Percentiles rank a stretch among this genome's conserved stretches.
Conservation (phyloP, 2,113 vertebrate genomes). For the Chloroceryle aenea region DNA sequence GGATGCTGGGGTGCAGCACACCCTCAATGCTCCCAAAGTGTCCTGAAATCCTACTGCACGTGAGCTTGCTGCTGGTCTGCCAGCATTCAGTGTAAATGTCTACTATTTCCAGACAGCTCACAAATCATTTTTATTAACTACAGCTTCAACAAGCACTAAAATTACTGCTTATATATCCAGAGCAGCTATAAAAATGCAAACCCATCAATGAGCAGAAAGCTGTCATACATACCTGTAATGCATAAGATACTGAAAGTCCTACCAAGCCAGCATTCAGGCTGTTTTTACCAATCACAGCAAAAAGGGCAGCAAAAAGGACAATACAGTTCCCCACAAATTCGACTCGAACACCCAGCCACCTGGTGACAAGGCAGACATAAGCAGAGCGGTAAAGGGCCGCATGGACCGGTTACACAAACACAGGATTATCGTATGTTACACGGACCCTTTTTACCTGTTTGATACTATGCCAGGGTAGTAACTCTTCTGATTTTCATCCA, state of each 20-base stretch:
- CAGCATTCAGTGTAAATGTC: neutral
- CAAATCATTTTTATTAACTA: neutral
- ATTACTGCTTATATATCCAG: neutral
- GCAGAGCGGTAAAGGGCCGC: neutral
- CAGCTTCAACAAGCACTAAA: neutral
- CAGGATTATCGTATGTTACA: neutral
- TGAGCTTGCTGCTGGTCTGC: neutral
- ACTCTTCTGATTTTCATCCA: constrained; percentile 92
- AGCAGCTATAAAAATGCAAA: neutral
- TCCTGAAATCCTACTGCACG: neutral
- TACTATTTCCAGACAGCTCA: neutral
- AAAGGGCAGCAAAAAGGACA: constrained; percentile 92
- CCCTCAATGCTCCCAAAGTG: neutral
- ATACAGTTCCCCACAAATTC: constrained; percentile 95
- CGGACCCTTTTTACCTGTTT: constrained; percentile 83
- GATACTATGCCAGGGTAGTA: constrained; percentile 89
- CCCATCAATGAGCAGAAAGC: neutral
- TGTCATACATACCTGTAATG: constrained; percentile 83
- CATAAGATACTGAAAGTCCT: constrained; percentile 94
- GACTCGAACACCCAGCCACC: constrained; percentile 92
- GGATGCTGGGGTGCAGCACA: neutral
- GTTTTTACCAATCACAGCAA: constrained; percentile 86
- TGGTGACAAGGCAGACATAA: constrained; percentile 49
- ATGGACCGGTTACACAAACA: neutral
- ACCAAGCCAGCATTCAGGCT: constrained; percentile 87